These are phyloP conservation scores for Enteromius argenteus DNA, from an alignment of 2,797 vertebrate species.

Conservation along the genomic window DNA sequence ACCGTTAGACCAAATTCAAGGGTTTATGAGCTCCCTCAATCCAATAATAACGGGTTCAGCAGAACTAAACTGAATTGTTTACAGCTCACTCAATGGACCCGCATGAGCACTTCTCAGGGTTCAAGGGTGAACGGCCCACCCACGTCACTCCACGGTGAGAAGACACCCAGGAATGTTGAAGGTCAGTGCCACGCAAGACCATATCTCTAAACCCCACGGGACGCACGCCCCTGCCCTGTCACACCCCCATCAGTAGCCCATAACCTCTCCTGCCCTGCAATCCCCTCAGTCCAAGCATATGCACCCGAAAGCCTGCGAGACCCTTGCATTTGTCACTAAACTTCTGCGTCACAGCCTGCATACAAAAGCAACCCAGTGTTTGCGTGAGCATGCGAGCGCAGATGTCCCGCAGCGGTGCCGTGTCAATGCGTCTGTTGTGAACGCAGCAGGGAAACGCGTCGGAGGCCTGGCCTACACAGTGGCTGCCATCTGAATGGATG, in stretches of 20 bases:
- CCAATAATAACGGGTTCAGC: slow-evolving; percentile 50
- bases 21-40: neutral
- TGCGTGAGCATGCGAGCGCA: slow-evolving; percentile 68
- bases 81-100: slow-evolving; percentile 69
- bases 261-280: slow-evolving; percentile 65
- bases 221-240: slow-evolving; percentile 73
- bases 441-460: slow-evolving; percentile 86
- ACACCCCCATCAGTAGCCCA: slow-evolving; percentile 70
- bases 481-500: slow-evolving; percentile 85
- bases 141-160: slow-evolving; percentile 72
- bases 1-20: neutral
- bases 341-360: slow-evolving; percentile 72
- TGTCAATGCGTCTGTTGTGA: slow-evolving; percentile 92
- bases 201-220: slow-evolving; percentile 59
- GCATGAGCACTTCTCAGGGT: slow-evolving; percentile 63
- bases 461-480: slow-evolving; percentile 89
- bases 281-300: slow-evolving; percentile 68
- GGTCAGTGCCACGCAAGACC: slow-evolving; percentile 56
- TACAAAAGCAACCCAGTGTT: slow-evolving; percentile 56
- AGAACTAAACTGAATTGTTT: slow-evolving; percentile 71
- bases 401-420: slow-evolving; percentile 83
- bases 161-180: slow-evolving; percentile 69
- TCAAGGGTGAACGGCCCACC: slow-evolving; percentile 78
- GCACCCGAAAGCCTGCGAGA: slow-evolving; percentile 75
- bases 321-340: slow-evolving; percentile 70